Percentiles rank a stretch among this genome's conserved stretches.
These are phyloP conservation scores for Sciurus niger DNA, from an alignment of 2,113 vertebrate species.

Conservation along the genomic window DNA sequence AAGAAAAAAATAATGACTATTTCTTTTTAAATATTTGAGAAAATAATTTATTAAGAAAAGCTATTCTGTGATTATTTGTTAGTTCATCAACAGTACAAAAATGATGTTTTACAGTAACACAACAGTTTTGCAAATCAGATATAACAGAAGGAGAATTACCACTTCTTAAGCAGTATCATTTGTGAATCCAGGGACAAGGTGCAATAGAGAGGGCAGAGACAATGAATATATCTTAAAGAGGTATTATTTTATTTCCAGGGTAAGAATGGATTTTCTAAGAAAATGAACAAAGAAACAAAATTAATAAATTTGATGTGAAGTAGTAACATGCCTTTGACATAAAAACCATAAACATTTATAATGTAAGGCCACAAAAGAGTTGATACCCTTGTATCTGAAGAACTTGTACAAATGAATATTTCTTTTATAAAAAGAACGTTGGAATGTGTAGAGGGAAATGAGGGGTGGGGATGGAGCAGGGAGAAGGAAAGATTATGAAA, in stretches of 20 bases:
- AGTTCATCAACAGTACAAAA: background rate
- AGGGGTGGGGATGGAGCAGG: no score
- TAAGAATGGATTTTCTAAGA: background rate
- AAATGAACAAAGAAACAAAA: background rate
- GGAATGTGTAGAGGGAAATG: no score
- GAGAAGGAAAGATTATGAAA: no score
- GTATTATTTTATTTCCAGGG: background rate
- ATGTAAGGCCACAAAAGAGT: background rate
- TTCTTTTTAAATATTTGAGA: constrained; percentile 26
- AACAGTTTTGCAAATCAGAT: background rate
- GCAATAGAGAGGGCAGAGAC: background rate
- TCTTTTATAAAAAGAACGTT: background rate
- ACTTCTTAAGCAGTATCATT: constrained; percentile 15
- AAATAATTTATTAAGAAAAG: constrained; percentile 17
- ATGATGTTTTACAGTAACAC: background rate
- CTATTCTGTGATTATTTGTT: background rate
- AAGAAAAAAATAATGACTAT: background rate
- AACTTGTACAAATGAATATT: background rate
- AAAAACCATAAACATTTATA: background rate
- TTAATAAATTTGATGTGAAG: background rate
- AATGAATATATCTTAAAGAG: constrained; percentile 54
- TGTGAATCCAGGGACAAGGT: background rate
- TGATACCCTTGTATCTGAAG: background rate
- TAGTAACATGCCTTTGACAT: background rate
- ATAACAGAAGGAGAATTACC: background rate